A percentile compares a stretch with the other conserved stretches of the same genome.
phyloP scores from a whole-genome alignment of 2,113 vertebrate genomes.

The Uria lomvia region DNA sequence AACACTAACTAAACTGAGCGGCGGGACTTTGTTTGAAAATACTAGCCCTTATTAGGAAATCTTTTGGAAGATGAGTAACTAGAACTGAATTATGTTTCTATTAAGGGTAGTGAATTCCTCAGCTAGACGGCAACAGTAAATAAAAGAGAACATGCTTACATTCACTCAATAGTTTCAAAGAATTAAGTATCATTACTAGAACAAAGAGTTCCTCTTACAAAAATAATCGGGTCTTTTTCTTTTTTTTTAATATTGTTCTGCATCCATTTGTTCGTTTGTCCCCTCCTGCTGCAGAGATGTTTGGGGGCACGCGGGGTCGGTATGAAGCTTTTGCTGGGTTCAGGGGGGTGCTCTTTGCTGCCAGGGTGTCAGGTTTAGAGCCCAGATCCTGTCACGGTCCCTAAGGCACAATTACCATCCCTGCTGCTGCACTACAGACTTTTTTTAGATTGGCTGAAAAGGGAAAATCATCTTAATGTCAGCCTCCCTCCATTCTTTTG shows the following conservation, averaged over 20 bases:
- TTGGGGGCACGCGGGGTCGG: background rate
- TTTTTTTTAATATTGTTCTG: background rate
- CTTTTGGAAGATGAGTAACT: constrained; percentile 68
- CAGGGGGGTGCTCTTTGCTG: background rate
- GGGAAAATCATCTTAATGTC: background rate
- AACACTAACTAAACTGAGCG: constrained; percentile 19
- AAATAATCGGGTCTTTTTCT: constrained; percentile 22
- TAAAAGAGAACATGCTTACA: constrained; percentile 67
- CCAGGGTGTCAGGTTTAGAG: background rate
- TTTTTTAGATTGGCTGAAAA: background rate
- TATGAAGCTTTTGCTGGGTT: background rate
- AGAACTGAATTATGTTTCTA: constrained; percentile 62
- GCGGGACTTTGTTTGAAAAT: constrained; percentile 62
- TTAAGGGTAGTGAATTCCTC: constrained; percentile 70
- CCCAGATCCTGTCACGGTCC: background rate
- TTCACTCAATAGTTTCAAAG: constrained; percentile 61
- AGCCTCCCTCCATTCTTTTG: background rate
- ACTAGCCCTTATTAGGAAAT: constrained; percentile 78
- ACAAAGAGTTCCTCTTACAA: constrained; percentile 40
- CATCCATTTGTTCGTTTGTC: background rate
- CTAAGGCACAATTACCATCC: background rate
- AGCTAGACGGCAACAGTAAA: constrained; percentile 67
- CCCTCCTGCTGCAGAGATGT: background rate
- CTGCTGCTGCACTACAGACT: background rate
- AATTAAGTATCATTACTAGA: constrained; percentile 44